These are phyloP conservation scores for Amblyjoppa fuscipennis DNA, from an alignment of 2,888 invertebrate genomes.

Conservation along the genomic window DNA sequence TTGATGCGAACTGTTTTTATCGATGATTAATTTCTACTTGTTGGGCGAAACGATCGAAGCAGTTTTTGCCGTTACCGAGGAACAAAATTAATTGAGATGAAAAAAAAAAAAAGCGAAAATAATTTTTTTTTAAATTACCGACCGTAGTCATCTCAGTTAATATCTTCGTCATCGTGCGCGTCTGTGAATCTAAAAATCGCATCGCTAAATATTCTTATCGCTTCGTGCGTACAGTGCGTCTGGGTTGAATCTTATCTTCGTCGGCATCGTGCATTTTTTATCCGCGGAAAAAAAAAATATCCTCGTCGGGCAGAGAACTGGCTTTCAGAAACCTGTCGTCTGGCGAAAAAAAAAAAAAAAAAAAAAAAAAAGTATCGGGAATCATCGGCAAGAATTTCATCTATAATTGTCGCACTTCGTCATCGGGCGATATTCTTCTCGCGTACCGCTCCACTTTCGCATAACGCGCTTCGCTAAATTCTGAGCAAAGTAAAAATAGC, in stretches of 20 bases:
- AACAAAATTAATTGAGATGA: neutral
- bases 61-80: neutral
- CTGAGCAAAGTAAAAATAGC: conserved; percentile 63
- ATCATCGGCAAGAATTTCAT: conserved; percentile 42
- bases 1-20: neutral
- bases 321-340: neutral
- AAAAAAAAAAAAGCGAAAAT: neutral
- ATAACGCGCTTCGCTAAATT: conserved; percentile 51
- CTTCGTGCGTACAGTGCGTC: neutral
- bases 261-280: conserved; percentile 17
- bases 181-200: neutral
- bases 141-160: neutral
- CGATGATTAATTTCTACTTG: neutral
- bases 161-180: neutral
- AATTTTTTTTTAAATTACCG: neutral
- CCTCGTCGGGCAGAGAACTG: neutral
- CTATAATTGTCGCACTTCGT: conserved; percentile 51
- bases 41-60: neutral
- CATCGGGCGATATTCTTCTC: conserved; percentile 34
- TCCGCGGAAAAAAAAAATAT: neutral
- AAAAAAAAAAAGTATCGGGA: neutral
- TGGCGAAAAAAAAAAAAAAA: neutral
- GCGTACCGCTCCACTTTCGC: conserved; percentile 50
- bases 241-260: neutral
- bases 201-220: neutral